These are phyloP conservation scores for Apaloderma vittatum DNA, from an alignment of 2,113 vertebrate species.

Conservation along the genomic window DNA sequence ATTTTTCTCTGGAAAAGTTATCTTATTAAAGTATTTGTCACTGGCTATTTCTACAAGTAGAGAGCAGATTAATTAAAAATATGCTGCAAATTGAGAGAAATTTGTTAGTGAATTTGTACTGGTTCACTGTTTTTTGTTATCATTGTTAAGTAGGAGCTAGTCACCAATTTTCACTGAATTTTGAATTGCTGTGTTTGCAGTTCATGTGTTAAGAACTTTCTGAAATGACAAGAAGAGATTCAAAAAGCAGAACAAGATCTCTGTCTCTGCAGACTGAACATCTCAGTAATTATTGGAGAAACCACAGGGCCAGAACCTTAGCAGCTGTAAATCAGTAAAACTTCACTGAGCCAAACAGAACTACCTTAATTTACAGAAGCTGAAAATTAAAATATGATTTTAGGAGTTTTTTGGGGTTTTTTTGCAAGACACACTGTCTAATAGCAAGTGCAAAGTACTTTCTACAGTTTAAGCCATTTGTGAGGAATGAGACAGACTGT, in stretches of 20 bases:
- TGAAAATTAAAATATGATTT: neutral
- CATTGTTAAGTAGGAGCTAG: neutral
- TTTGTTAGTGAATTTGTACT: neutral
- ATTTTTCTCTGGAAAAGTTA: neutral
- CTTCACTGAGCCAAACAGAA: neutral
- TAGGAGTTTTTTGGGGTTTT: neutral
- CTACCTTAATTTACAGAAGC: neutral
- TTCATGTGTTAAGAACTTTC: neutral
- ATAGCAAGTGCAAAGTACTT: neutral
- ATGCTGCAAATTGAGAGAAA: neutral
- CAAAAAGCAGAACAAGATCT: neutral
- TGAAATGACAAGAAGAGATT: neutral
- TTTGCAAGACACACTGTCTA: neutral
- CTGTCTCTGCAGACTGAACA: neutral
- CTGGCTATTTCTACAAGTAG: neutral
- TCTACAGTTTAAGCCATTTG: neutral
- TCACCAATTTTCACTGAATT: neutral
- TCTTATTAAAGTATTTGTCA: neutral
- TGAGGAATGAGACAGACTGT: neutral
- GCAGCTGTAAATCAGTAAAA: conserved; percentile 14
- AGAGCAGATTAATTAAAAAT: neutral
- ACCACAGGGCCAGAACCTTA: neutral
- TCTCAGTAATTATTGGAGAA: neutral
- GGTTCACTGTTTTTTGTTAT: neutral
- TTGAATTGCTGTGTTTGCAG: neutral